Evolutionary conservation across 2,797 vertebrate species (phyloP).

Genomic region (Pterois miles): DNA sequence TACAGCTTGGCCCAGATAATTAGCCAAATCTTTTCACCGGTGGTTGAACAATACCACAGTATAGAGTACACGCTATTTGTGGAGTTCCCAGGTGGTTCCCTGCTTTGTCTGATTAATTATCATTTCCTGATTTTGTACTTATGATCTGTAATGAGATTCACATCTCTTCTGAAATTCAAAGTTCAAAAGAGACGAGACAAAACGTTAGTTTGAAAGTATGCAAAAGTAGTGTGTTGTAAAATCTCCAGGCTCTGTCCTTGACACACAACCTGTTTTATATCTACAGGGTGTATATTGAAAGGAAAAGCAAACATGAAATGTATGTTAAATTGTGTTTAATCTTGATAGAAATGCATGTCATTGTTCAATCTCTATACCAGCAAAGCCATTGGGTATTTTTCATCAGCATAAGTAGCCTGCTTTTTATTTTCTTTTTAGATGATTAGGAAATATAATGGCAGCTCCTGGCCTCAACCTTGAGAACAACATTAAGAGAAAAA

Average conservation of each 20-base stretch:
- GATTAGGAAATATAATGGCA: background rate
- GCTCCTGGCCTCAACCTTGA: background rate
- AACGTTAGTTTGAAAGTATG: background rate
- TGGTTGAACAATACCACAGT: constrained; percentile 19
- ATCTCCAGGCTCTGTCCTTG: background rate
- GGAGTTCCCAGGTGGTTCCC: constrained; percentile 43
- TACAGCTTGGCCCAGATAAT: constrained; percentile 28
- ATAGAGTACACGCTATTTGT: constrained; percentile 31
- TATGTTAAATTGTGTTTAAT: background rate
- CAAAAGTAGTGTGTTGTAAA: background rate
- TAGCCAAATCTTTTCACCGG: constrained; percentile 22
- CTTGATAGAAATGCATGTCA: background rate
- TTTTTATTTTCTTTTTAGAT: background rate
- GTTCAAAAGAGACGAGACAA: constrained; percentile 30
- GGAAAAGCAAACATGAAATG: background rate
- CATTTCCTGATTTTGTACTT: constrained; percentile 43
- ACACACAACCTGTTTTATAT: background rate
- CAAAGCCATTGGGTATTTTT: background rate
- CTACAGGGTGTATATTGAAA: background rate
- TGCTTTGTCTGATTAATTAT: constrained; percentile 46
- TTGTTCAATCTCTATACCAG: background rate
- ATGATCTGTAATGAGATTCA: constrained; percentile 49
- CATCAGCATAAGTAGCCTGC: background rate
- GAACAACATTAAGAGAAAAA: background rate
- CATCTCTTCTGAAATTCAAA: constrained; percentile 20